phyloP scores from a whole-genome alignment of 1,140 invertebrate species.

The Lordiphosa clarofinis region DNA sequence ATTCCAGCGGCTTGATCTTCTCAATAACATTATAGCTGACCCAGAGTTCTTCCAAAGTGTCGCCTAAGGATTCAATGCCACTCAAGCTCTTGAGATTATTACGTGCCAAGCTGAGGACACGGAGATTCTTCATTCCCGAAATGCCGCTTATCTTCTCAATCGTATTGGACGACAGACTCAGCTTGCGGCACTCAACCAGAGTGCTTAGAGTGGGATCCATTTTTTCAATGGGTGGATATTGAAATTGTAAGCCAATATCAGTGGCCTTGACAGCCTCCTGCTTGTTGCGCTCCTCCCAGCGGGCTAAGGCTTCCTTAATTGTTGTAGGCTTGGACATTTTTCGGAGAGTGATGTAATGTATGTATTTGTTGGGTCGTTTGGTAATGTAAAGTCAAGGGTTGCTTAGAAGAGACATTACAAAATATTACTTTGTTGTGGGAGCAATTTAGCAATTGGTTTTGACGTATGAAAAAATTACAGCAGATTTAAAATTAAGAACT shows the following conservation, averaged over 20 bases:
- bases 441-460: too few relatives aligned
- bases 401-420: not conserved
- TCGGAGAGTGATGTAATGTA: not conserved
- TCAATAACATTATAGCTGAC: conserved; percentile 97
- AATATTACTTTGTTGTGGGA: too few relatives aligned
- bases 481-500: too few relatives aligned
- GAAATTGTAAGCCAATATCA: conserved; percentile 89
- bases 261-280: conserved; percentile 84
- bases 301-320: conserved; percentile 89
- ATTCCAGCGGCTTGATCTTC: conserved; percentile 92
- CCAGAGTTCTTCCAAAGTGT: conserved; percentile 95
- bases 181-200: conserved; percentile 86
- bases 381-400: not conserved
- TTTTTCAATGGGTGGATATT: conserved; percentile 90
- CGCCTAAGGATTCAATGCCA: conserved; percentile 90
- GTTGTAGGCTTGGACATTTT: conserved; percentile 81
- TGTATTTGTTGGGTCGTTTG: not conserved
- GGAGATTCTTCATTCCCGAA: conserved; percentile 89
- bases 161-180: conserved; percentile 94
- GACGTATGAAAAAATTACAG: too few relatives aligned
- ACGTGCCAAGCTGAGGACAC: conserved; percentile 90
- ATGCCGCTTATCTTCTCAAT: conserved; percentile 93
- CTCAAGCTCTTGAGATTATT: conserved; percentile 95
- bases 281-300: conserved; percentile 90
- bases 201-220: conserved; percentile 86